Conservation (phyloP, 2,113 vertebrate genomes). For the Hyla sarda region DNA sequence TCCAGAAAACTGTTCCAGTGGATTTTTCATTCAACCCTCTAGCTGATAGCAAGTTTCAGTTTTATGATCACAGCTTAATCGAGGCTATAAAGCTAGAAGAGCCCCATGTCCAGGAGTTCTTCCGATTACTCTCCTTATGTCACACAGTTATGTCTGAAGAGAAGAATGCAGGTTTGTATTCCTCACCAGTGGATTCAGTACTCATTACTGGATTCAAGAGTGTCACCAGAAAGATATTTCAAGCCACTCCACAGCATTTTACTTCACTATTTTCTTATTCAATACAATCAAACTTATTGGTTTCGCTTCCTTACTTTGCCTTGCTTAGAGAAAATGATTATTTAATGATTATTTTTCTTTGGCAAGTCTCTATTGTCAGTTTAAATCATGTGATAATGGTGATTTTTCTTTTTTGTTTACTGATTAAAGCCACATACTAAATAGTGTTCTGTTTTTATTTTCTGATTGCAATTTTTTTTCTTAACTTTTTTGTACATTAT, state of each 20-base stretch:
- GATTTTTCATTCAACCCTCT: slow-evolving; percentile 72
- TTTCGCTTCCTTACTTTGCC: background rate
- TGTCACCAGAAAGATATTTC: background rate
- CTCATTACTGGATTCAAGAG: background rate
- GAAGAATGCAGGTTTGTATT: slow-evolving; percentile 71
- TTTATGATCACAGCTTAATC: slow-evolving; percentile 73
- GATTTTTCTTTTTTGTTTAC: background rate
- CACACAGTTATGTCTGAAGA: slow-evolving; percentile 81
- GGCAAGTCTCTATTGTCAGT: background rate
- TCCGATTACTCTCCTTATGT: slow-evolving; percentile 77
- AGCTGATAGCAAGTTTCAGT: slow-evolving; percentile 69
- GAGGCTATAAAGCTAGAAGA: slow-evolving; percentile 74
- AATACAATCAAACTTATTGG: slow-evolving; percentile 3
- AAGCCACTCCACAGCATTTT: background rate
- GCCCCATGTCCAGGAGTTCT: slow-evolving; percentile 74
- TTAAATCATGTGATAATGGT: background rate
- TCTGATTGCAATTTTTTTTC: too few species aligned
- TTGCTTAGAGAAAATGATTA: background rate
- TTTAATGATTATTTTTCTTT: slow-evolving; percentile 20
- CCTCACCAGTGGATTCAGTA: background rate
- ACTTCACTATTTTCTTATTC: slow-evolving; percentile 9
- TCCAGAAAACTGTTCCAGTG: slow-evolving; percentile 70
- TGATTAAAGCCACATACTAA: too few species aligned
- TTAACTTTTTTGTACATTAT: too few species aligned
- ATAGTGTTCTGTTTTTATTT: too few species aligned